phyloP scores from a whole-genome alignment of 2,113 vertebrate genomes.

The Gobio gobio region DNA sequence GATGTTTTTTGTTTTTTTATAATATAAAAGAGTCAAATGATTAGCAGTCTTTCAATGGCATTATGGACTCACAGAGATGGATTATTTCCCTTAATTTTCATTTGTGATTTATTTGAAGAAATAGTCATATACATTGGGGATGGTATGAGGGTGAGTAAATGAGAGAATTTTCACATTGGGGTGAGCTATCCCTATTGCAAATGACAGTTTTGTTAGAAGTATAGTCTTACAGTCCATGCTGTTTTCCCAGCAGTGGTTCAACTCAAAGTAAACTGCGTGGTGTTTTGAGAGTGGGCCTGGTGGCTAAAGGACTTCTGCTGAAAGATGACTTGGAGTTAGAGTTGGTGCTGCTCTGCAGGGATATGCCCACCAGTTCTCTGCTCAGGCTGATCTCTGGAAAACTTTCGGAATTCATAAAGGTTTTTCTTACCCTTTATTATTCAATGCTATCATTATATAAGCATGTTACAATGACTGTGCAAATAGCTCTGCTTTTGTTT shows the following conservation, averaged over 20 bases:
- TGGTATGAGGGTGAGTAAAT: no score
- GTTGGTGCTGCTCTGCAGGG: constrained; percentile 89
- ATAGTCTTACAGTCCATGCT: not conserved
- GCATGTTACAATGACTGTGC: not conserved
- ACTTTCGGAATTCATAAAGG: constrained; percentile 84
- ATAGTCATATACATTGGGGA: no score
- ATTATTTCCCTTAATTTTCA: no score
- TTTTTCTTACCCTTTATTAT: constrained; percentile 60
- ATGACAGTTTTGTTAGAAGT: not conserved
- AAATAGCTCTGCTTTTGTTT: not conserved
- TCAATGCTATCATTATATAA: not conserved
- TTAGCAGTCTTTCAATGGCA: no score
- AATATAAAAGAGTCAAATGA: no score
- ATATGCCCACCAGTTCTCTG: constrained; percentile 86
- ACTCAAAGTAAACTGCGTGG: constrained; percentile 82
- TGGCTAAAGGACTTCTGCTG: constrained; percentile 92
- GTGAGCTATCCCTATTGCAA: not conserved
- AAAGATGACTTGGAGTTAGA: constrained; percentile 93
- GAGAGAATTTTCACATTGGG: no score
- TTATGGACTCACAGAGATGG: no score
- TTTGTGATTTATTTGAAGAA: no score
- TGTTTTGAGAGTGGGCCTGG: constrained; percentile 91
- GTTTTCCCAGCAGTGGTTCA: constrained; percentile 21
- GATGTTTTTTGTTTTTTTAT: no score
- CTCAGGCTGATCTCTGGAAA: constrained; percentile 87